Evolutionary conservation across 2,797 vertebrate genomes (phyloP).

Genomic region (Chiroxiphia lanceolata): DNA sequence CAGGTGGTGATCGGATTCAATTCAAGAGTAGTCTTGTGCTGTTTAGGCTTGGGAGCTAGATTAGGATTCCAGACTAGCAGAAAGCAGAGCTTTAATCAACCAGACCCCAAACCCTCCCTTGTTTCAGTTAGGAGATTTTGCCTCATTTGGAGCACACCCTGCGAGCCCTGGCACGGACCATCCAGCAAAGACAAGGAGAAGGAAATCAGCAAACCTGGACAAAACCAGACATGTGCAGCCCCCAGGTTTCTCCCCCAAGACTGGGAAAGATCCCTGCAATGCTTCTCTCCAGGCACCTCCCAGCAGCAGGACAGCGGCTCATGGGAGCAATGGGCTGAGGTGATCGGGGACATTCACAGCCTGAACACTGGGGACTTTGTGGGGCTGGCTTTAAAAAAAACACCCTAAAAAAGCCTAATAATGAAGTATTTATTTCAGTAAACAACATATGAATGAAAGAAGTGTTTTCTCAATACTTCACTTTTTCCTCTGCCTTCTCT

Average conservation of each 20-base stretch:
- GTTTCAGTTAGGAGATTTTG: background rate
- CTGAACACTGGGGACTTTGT: conserved; percentile 65
- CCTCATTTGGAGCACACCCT: background rate
- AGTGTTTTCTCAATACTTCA: conserved; percentile 63
- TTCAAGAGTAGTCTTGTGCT: background rate
- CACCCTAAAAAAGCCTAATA: conserved; percentile 56
- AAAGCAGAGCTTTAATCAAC: background rate
- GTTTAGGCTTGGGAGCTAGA: background rate
- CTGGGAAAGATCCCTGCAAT: background rate
- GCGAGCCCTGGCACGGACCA: rapidly evolving
- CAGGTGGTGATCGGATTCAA: background rate
- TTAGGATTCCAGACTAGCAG: background rate
- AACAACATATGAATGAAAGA: conserved; percentile 70
- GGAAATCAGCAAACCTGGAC: background rate
- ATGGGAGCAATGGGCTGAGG: background rate
- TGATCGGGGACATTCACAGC: background rate
- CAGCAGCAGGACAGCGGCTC: background rate
- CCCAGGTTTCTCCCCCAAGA: background rate
- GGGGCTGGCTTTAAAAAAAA: background rate
- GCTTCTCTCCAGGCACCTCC: background rate
- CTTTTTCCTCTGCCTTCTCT: conserved; percentile 44
- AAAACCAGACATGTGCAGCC: background rate
- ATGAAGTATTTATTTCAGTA: conserved; percentile 70
- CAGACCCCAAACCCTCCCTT: background rate
- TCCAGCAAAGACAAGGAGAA: background rate